A percentile compares a stretch with the other conserved stretches of the same genome.
Evolutionary conservation across 2,797 vertebrate genomes (phyloP).

Genomic region (Epinephelus malabaricus): DNA sequence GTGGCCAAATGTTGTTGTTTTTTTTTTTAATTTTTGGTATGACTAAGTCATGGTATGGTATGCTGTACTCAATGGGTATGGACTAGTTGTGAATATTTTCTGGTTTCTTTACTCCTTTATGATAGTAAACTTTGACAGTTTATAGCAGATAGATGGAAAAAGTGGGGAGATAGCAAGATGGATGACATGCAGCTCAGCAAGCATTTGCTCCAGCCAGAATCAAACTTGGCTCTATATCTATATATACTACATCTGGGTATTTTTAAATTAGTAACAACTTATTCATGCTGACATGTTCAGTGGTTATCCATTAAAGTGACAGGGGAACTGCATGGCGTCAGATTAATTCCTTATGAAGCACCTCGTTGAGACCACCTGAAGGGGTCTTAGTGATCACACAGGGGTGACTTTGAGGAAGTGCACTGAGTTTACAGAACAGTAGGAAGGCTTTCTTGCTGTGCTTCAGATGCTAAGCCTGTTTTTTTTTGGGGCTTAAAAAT

Average conservation of each 20-base stretch:
- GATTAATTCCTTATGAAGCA: conserved; percentile 7
- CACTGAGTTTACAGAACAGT: neutral
- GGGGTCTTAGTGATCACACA: neutral
- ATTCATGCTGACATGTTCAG: conserved; percentile 1
- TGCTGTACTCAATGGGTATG: no score
- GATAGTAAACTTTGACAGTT: neutral
- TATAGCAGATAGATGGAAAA: neutral
- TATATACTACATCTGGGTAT: no score
- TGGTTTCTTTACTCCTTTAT: no score
- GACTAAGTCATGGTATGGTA: no score
- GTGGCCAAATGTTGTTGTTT: no score
- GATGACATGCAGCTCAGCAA: neutral
- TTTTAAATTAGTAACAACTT: neutral
- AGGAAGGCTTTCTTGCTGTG: neutral
- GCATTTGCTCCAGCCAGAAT: no score
- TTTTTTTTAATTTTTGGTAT: no score
- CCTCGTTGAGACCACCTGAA: neutral
- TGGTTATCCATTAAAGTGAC: conserved; percentile 4
- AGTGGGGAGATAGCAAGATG: neutral
- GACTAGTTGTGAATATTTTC: no score
- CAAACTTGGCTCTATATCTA: neutral
- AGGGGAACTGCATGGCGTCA: neutral
- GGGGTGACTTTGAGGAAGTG: neutral
- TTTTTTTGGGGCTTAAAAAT: neutral
- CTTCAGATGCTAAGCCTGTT: neutral